A percentile compares a stretch with the other conserved stretches of the same genome.
phyloP scores from a whole-genome alignment of 2,113 vertebrate genomes.

The Nymphicus hollandicus region DNA sequence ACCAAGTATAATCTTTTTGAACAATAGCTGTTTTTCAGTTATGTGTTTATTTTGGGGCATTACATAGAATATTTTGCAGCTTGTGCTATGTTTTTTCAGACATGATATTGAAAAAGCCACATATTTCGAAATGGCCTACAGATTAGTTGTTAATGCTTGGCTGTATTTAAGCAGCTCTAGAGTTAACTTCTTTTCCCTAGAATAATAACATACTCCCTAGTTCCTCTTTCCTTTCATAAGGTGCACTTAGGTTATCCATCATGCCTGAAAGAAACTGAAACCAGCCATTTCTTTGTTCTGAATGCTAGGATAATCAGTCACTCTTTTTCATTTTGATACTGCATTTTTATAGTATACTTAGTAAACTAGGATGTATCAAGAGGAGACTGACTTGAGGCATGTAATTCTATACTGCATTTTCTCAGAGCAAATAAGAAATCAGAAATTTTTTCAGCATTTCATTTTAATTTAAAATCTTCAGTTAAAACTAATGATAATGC shows the following conservation, averaged over 20 bases:
- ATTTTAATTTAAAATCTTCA: neutral
- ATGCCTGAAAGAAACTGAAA: neutral
- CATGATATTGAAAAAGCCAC: fast-evolving
- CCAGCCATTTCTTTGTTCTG: neutral
- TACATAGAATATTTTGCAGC: neutral
- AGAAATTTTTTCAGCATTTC: neutral
- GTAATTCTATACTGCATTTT: neutral
- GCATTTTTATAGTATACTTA: neutral
- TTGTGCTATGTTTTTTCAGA: neutral
- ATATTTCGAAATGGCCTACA: neutral
- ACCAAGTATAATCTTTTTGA: neutral
- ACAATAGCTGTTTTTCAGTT: neutral
- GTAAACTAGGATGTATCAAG: neutral
- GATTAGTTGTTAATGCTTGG: neutral
- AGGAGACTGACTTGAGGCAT: neutral
- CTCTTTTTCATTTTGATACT: neutral
- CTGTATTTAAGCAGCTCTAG: neutral
- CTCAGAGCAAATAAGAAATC: fast-evolving
- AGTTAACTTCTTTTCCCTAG: neutral
- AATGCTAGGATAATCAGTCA: neutral
- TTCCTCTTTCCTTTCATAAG: neutral
- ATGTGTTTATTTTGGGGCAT: neutral
- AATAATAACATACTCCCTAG: neutral
- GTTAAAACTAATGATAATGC: neutral
- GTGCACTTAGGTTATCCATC: neutral